Conservation (phyloP, 2,113 vertebrate genomes). For the Megaceryle torquata region DNA sequence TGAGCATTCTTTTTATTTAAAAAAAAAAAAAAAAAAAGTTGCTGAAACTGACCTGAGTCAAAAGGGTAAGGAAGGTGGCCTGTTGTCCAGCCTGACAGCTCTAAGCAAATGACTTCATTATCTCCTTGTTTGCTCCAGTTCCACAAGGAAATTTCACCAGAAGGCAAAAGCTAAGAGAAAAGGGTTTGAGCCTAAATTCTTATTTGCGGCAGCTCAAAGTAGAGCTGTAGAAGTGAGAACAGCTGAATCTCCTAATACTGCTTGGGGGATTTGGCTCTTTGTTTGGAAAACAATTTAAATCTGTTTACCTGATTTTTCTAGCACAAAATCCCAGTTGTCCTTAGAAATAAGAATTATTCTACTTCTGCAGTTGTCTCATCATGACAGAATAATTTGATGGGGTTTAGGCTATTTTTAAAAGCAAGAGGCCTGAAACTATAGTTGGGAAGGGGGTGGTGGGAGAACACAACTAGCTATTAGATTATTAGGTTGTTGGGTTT, state of each 20-base stretch:
- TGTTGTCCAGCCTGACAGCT: neutral
- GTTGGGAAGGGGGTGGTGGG: neutral
- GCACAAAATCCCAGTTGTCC: neutral
- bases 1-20: neutral
- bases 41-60: neutral
- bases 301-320: neutral
- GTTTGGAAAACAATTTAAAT: neutral
- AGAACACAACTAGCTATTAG: neutral
- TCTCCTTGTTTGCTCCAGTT: neutral
- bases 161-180: neutral
- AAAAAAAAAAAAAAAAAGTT: neutral
- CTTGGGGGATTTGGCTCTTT: neutral
- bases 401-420: neutral
- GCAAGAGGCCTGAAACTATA: neutral
- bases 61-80: neutral
- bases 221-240: neutral
- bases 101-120: slow-evolving; percentile 7
- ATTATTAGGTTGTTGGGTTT: neutral
- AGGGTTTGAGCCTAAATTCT: neutral
- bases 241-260: neutral
- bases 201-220: fast-evolving
- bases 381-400: neutral
- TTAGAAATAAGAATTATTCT: neutral
- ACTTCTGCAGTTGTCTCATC: neutral
- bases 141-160: neutral